phyloP scores from a whole-genome alignment of 2,888 invertebrate genomes.

The Abrostola tripartita region DNA sequence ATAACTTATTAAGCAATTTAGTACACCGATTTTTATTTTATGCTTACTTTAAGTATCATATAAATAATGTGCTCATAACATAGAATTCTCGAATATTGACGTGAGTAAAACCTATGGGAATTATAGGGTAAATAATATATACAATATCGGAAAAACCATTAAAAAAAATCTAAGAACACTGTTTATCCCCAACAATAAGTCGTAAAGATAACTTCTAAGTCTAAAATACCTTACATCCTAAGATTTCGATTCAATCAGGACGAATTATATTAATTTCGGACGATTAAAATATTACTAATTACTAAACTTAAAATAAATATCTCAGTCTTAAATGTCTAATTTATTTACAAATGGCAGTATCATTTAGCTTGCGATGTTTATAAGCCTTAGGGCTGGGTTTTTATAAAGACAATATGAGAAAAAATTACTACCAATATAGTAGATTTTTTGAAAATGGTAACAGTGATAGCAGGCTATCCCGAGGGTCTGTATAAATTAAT shows the following conservation, averaged over 20 bases:
- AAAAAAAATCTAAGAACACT: too few species aligned
- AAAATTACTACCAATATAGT: background rate
- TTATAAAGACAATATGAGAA: conserved; percentile 28
- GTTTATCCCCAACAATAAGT: conserved; percentile 12
- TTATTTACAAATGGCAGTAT: conserved; percentile 85
- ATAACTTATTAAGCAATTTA: too few species aligned
- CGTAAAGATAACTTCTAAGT: background rate
- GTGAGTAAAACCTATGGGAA: too few species aligned
- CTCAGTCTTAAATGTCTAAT: conserved; percentile 74
- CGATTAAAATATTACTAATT: conserved; percentile 59
- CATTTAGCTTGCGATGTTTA: conserved; percentile 77
- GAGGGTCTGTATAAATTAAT: too few species aligned
- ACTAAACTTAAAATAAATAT: conserved; percentile 58
- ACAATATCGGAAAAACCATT: too few species aligned
- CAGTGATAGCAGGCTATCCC: too few species aligned
- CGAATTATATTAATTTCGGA: conserved; percentile 78
- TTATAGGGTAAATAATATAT: too few species aligned
- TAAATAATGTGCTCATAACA: too few species aligned
- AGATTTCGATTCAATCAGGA: conserved; percentile 79
- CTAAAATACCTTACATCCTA: conserved; percentile 49
- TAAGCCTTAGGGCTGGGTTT: conserved; percentile 40
- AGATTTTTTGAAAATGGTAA: too few species aligned
- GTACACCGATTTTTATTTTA: too few species aligned
- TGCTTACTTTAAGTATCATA: too few species aligned
- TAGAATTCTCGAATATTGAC: too few species aligned